Evolutionary conservation across 2,797 vertebrate genomes (phyloP).

Genomic region (Pteropus rufus): DNA sequence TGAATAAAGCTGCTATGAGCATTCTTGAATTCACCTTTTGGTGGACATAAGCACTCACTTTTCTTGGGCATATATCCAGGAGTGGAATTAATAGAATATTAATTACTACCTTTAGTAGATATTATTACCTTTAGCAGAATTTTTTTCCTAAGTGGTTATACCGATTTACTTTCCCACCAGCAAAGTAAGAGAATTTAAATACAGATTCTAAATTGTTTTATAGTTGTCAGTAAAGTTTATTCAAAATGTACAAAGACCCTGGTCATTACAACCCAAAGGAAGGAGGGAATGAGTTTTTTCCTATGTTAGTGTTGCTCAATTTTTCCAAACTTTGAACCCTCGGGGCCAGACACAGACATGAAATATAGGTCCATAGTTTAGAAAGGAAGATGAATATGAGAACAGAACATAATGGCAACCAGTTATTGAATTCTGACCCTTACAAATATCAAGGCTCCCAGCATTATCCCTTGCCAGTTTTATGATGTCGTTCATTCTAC

Average conservation of each 20-base stretch:
- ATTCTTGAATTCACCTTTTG: not conserved
- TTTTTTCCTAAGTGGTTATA: not conserved
- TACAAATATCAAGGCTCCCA: not conserved
- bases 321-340: not conserved
- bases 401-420: not conserved
- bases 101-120: not conserved
- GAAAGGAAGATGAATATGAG: not conserved
- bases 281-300: not conserved
- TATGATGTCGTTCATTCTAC: not conserved
- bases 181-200: conserved; percentile 10
- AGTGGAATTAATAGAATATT: not conserved
- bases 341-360: not conserved
- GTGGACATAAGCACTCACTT: not conserved
- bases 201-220: not conserved
- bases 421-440: not conserved
- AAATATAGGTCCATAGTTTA: not conserved
- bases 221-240: not conserved
- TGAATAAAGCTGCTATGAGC: not conserved
- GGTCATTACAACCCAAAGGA: not conserved
- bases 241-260: not conserved
- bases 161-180: not conserved
- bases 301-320: not conserved
- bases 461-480: not conserved
- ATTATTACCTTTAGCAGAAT: not conserved
- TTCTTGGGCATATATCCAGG: not conserved